Conservation (phyloP, 92 coral and sea anemone species). For the Muricea muricata region DNA sequence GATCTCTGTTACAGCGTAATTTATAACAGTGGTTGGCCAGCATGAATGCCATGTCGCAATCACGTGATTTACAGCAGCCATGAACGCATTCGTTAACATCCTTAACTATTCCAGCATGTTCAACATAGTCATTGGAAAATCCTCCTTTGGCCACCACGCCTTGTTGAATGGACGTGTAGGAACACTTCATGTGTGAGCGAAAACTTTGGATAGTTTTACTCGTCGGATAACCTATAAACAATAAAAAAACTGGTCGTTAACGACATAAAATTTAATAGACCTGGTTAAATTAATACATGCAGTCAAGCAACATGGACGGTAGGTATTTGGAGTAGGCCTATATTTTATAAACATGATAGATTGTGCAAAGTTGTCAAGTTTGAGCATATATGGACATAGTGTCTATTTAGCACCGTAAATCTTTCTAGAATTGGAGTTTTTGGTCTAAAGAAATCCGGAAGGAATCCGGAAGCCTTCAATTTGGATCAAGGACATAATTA, state of each 20-base stretch:
- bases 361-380: too few species aligned
- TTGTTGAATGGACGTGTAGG: neutral
- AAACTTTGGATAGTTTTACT: neutral
- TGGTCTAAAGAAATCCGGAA: too few species aligned
- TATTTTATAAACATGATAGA: too few species aligned
- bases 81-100: constrained; percentile 86
- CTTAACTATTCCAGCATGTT: constrained; percentile 77
- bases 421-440: too few species aligned
- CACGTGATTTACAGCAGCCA: constrained; percentile 85
- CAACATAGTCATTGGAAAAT: constrained; percentile 28
- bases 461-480: too few species aligned
- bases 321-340: too few species aligned
- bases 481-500: too few species aligned
- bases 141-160: constrained; percentile 35
- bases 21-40: constrained; percentile 94
- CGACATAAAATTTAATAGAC: neutral
- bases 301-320: too few species aligned
- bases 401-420: too few species aligned
- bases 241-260: too few species aligned
- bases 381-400: too few species aligned
- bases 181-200: neutral
- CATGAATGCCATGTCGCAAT: constrained; percentile 97
- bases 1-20: constrained; percentile 86
- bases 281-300: too few species aligned
- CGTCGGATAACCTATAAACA: constrained; percentile 24